These are phyloP conservation scores for Hydropotes inermis DNA, from an alignment of 2,113 vertebrate genomes.

Conservation along the genomic window DNA sequence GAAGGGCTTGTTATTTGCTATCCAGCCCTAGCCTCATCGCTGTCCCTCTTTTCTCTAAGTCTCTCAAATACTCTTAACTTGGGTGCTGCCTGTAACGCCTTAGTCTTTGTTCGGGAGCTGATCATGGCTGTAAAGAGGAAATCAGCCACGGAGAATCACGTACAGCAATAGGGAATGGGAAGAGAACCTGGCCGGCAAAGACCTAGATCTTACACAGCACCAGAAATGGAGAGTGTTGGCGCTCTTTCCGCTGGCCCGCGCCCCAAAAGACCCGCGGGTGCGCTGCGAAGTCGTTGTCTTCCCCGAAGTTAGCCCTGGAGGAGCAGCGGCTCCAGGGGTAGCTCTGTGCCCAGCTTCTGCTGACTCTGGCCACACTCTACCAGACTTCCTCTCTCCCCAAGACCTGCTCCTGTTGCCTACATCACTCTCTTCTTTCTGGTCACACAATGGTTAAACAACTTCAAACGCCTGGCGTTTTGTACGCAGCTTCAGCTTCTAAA, in stretches of 20 bases:
- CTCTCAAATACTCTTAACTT: constrained; percentile 24
- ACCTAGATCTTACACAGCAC: neutral
- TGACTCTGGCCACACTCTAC: neutral
- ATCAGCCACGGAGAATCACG: neutral
- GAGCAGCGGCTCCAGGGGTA: neutral
- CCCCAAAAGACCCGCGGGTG: neutral
- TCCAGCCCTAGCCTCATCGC: neutral
- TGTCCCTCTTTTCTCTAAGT: neutral
- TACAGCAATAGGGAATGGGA: neutral
- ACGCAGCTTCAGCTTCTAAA: neutral
- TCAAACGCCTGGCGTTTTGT: constrained; percentile 33
- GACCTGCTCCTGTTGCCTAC: neutral
- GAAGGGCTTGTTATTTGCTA: neutral
- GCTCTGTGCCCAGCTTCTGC: neutral
- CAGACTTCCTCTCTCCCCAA: neutral
- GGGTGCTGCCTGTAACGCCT: neutral
- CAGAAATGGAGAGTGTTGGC: neutral
- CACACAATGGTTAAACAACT: constrained; percentile 73
- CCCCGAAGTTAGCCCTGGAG: too few species aligned
- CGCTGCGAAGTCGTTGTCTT: neutral
- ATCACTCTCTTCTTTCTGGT: constrained; percentile 15
- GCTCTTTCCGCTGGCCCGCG: neutral
- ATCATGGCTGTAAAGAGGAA: neutral
- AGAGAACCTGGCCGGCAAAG: neutral
- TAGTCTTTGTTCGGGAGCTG: constrained; percentile 39